These are phyloP conservation scores for Phocides pigmalion DNA, from an alignment of 1,140 invertebrate species.

Conservation along the genomic window DNA sequence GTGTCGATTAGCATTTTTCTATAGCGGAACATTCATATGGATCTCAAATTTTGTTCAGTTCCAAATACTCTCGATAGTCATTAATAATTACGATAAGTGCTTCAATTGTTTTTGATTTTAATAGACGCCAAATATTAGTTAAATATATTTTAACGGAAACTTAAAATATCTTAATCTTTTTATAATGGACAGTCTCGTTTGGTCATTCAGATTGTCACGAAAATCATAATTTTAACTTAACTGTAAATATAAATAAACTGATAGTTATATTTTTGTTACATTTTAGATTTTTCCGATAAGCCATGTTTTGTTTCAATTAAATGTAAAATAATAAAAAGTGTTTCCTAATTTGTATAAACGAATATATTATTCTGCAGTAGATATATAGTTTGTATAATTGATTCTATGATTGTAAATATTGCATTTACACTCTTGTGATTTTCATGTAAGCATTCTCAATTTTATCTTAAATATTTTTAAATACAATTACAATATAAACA, in stretches of 20 bases:
- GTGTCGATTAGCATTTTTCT: slow-evolving; percentile 55
- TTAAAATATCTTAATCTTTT: slow-evolving; percentile 3
- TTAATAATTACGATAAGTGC: slow-evolving; percentile 45
- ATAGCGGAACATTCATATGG: slow-evolving; percentile 54
- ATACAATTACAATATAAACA: slow-evolving; percentile 39
- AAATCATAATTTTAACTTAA: slow-evolving; percentile 39
- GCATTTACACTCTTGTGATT: slow-evolving; percentile 79
- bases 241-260: slow-evolving; percentile 55
- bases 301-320: slow-evolving; percentile 58
- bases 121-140: slow-evolving; percentile 79
- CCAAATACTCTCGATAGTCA: slow-evolving; percentile 78
- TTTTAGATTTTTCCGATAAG: slow-evolving; percentile 47
- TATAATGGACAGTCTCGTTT: slow-evolving; percentile 6
- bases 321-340: slow-evolving; percentile 47
- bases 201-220: slow-evolving; percentile 33
- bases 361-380: slow-evolving; percentile 45
- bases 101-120: slow-evolving; percentile 51
- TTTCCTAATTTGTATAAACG: slow-evolving; percentile 55
- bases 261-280: slow-evolving; percentile 47
- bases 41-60: slow-evolving; percentile 80
- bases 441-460: slow-evolving; percentile 58
- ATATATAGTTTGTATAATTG: slow-evolving; percentile 48
- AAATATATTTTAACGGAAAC: slow-evolving; percentile 48
- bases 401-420: slow-evolving; percentile 69
- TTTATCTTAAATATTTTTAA: slow-evolving; percentile 47